Base-by-base conservation (phyloP, 2,797 vertebrate genomes). In the Cyclura pinguis region DNA sequence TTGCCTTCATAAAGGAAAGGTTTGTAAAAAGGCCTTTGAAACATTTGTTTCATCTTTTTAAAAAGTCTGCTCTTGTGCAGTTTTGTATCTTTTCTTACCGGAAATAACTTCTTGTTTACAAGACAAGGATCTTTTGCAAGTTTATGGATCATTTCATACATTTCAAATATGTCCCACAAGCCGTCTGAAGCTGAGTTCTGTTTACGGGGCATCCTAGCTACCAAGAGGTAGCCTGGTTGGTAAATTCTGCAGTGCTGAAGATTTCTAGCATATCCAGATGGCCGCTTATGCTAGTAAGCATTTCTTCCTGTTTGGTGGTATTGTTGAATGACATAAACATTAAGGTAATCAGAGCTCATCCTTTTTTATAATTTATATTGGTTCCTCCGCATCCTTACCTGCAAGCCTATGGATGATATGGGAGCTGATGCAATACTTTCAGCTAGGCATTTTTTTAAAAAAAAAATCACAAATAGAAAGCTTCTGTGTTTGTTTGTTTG, bases 1-100 rank as follows among this genome's bases (percentile, higher is more conserved):
- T 77, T 84, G 12, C 85, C 64, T 93, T 90, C 73, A 88, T 52
- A 67, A 90, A 89, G 27, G 78, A 32, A 62, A 72, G 10, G 8
- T 32, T 83, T 27, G 42, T 55, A 29, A 35, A 76, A 62, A 83
- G 12, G 29, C 57, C 2, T 83, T 83, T 88, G 52, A 27, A 57
- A 59, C 20, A 83, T 83, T 62, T 59, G 38, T 8, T 74, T 84
- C 12, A 64, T n/a, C 62, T 22, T 29, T 27, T 32, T 52, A n/a
- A 62, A n/a, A 57, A 78, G 27, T 6, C 59, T 80, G 59, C 20
- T 47, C 4, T 64, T 67, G 4, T 50, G 13, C 52, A 47, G 4
- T 27, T 73, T 18, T 52, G 32, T n/a, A 88, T 55, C 64, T 81
- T 14, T 67, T 72, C 55, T 81, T 55, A 13, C 29, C 81, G 47